Base-by-base conservation (phyloP, 2,797 vertebrate species). In the Dipus sagitta region DNA sequence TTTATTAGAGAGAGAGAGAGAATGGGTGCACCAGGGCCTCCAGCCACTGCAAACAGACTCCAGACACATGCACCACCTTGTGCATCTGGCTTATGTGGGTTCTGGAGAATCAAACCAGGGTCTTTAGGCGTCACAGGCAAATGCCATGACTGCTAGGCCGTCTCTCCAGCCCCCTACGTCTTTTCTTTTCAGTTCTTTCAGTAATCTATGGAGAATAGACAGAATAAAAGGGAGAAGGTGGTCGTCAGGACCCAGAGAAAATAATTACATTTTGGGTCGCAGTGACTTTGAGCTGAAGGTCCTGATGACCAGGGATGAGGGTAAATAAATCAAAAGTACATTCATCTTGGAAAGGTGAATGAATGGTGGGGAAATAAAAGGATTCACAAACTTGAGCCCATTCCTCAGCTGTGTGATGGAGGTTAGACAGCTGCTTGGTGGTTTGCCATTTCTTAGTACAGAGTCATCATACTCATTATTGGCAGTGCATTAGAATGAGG, bases 301-400 rank as follows among this genome's bases (percentile, higher is more conserved):
- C 30, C 79, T 88, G 42, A 88, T 92, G 60, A 70, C n/a, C 26
- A 74, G 38, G 47, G 47, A 10, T 11, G 8, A 47, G 11, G 76
- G 26, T n/a, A 81, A 85, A 75, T 20, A 60, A 89, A 89, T 92
- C 81, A 78, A 94, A 86, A 85, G 60, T 74, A 42, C 24, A 30
- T 65, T 80, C 79, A 65, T 64, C 42, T 79, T 38, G 3, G 91
- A 83, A 92, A 93, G 78, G 79, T 88, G 64, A 85, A 4, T 34
- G 42, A 54, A 34, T 86, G 24, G 52, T 91, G 84, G 12, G 42
- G 62, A 86, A 87, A 89, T 60, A 74, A 84, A 95, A n/a, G 54
- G 76, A 68, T 94, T 88, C 60, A 26, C 30, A 60, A 74, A 86
- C 24, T 26, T n/a, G 75, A 68, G 24, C 54, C 34, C 18, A 24